Evolutionary conservation across 2,113 vertebrate species (phyloP).

Genomic region (Microcebus tavaratra): DNA sequence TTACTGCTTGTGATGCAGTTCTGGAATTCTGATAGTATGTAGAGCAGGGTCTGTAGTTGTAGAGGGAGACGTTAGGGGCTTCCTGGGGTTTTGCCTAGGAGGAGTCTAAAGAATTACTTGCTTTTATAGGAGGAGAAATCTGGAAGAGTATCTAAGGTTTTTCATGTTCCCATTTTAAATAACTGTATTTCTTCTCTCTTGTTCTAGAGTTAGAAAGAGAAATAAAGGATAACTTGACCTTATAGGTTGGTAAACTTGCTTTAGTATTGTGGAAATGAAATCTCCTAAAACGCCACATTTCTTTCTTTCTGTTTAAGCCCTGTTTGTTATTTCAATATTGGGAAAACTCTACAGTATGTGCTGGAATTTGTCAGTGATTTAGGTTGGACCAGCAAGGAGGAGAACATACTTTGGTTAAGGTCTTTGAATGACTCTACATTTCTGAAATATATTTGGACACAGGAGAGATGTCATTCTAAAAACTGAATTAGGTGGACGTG

Average conservation of each 20-base stretch:
- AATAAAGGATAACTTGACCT: conserved; percentile 31
- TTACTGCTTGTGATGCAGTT: not conserved
- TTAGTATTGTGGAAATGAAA: conserved; percentile 13
- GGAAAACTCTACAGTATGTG: not conserved
- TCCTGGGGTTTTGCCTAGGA: not conserved
- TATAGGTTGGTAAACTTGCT: not conserved
- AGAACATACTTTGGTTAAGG: not conserved
- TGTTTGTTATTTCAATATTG: not conserved
- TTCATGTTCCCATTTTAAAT: not conserved
- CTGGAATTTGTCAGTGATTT: not conserved
- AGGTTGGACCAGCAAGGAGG: not conserved
- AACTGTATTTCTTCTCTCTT: not conserved
- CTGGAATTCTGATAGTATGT: not conserved
- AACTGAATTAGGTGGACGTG: not conserved
- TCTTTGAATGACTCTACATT: accelerated
- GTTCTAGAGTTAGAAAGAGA: conserved; percentile 41
- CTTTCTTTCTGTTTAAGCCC: not conserved
- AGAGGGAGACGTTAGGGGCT: not conserved
- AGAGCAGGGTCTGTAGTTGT: not conserved
- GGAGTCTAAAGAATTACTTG: not conserved
- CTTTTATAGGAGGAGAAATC: not conserved
- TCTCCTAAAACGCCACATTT: not conserved
- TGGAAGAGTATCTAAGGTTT: not conserved
- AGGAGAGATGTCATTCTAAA: not conserved
- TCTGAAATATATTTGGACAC: not conserved